Evolutionary conservation across 1,140 invertebrate species (phyloP).

Genomic region (Diorhabda elongata): DNA sequence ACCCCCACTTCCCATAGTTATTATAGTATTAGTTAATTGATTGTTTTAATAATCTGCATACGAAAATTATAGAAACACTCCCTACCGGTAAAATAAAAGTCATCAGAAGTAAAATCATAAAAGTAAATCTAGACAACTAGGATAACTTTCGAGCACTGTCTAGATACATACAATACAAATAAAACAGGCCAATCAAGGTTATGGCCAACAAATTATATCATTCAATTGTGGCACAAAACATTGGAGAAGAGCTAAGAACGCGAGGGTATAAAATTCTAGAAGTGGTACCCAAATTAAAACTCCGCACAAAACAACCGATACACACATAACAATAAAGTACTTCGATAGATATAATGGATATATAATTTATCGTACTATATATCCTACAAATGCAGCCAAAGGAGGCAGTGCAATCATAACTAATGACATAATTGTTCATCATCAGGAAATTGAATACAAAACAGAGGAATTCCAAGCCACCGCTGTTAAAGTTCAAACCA

Average conservation of each 20-base stretch:
- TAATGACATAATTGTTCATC: not conserved
- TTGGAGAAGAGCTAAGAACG: not conserved
- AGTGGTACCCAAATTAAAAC: not conserved
- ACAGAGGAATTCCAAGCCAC: not conserved
- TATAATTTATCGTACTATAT: slow-evolving; percentile 26
- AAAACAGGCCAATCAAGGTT: not conserved
- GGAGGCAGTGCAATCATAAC: slow-evolving; percentile 9
- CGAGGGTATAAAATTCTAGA: not conserved
- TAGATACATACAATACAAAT: not conserved
- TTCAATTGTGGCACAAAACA: not conserved
- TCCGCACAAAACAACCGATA: slow-evolving; percentile 8
- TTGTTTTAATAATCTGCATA: not conserved
- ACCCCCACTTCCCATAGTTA: not conserved
- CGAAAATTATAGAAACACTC: not conserved
- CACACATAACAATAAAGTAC: slow-evolving; percentile 27
- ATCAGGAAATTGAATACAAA: not conserved
- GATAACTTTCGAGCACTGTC: not conserved
- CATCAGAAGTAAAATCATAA: not conserved
- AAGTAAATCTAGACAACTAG: not conserved
- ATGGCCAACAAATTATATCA: not conserved
- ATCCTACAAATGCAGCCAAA: slow-evolving; percentile 25
- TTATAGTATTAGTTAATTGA: not conserved
- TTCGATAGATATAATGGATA: slow-evolving; percentile 29
- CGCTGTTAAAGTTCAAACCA: slow-evolving; percentile 1
- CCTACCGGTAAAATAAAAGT: not conserved